Conservation (phyloP, 1,140 invertebrate genomes). For the Meteorus sp. region DNA sequence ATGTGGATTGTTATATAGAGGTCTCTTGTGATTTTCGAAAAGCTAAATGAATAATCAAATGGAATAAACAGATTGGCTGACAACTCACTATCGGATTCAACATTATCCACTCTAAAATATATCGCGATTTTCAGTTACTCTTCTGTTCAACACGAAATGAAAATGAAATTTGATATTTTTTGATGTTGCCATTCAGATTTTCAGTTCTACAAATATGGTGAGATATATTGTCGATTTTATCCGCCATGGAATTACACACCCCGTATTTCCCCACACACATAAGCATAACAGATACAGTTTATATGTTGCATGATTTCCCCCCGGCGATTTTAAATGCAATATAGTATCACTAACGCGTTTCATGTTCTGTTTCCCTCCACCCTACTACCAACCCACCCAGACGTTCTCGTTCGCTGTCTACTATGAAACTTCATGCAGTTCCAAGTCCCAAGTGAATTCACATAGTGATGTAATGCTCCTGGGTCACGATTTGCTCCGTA, state of each 20-base stretch:
- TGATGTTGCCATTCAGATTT: too few species aligned
- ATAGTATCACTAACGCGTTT: constrained; percentile 25
- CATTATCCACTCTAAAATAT: too few species aligned
- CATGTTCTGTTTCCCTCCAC: constrained; percentile 12
- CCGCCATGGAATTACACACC: neutral
- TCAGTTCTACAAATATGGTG: too few species aligned
- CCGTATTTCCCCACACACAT: neutral
- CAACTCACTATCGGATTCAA: too few species aligned
- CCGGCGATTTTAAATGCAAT: constrained; percentile 20
- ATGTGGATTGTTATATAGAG: too few species aligned
- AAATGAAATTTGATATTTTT: too few species aligned
- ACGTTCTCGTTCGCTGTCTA: neutral
- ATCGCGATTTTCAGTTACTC: too few species aligned
- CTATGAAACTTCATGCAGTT: constrained; percentile 28
- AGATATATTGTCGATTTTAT: neutral
- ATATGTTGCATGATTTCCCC: constrained; percentile 25
- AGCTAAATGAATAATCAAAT: too few species aligned
- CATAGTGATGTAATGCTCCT: constrained; percentile 26
- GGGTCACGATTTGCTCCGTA: constrained; percentile 31
- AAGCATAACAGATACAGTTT: constrained; percentile 16
- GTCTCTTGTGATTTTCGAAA: too few species aligned
- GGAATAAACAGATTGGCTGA: too few species aligned
- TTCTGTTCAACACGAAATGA: too few species aligned
- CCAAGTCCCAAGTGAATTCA: constrained; percentile 30
- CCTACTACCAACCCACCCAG: too few species aligned